Evolutionary conservation across 23 tunicate genomes (phyloP), one percentile per base, ranked within the genome.

Genomic region (Trididemnum clinides): DNA sequence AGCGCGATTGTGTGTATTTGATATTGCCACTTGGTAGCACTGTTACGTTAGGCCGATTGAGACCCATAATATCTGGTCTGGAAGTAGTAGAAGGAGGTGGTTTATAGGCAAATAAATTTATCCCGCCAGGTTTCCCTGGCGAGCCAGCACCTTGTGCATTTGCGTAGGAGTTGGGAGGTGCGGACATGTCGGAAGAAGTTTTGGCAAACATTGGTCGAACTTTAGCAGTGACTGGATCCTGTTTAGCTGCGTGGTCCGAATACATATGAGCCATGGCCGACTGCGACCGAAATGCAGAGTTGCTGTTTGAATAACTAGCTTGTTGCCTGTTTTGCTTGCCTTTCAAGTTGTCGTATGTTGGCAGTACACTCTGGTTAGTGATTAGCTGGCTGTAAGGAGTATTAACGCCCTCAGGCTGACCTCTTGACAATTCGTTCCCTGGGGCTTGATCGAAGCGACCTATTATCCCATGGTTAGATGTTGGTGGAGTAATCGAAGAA

Each of bases 11-110:
- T 2, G 82, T 88, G 87, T 92, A 92, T 50, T 85, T 83, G 65
- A 92, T 84, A 57, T 92, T 92, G 4, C 97, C 97, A 37, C 84
- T 88, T 39, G 97, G 92, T 22, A 92, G 73, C 23, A 92, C 92
- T 6, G 92, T 83, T 6, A 84, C 85, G 57, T 79, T 92, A 10
- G 97, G 62, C 34, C 80, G 89, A 15, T 35, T 57, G 37, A 70
- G 71, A 71, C 33, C 38, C 65, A 57, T 25, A 18, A 65, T 19
- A 15, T 72, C 71, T 27, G 82, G 18, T 19, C 36, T 57, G 0
- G 58, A 23, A 26, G 57, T 37, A 1, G 54, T 33, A 18, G 85
- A 44, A 15, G 97, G 91, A n/a, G 97, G 97, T 18, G 81, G 89
- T 29, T 84, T 92, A 79, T 92, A 92, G 1, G 92, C 92, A 59